Base-by-base conservation (phyloP, 2,888 invertebrate species). In the Cephus sareptanus region DNA sequence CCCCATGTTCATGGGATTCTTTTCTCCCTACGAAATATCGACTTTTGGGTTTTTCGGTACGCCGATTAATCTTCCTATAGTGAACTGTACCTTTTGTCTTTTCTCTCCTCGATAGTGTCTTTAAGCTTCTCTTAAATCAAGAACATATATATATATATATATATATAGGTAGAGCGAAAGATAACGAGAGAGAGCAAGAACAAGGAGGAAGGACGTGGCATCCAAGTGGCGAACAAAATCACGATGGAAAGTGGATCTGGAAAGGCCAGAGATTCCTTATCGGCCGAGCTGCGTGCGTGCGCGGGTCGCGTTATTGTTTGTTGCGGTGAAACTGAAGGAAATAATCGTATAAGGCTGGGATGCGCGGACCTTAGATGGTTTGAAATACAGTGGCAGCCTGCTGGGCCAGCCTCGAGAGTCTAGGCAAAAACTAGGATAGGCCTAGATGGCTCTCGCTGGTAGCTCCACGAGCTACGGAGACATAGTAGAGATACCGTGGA, bases 361-460 rank as follows among this genome's bases (percentile, higher is more conserved):
- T 81, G 79, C 77, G 79, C 83, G 83, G 82, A 82, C 89, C 89
- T 81, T 89, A 89, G 88, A 89, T 88, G 89, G 89, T 81, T 88
- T 83, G 85, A 86, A 85, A 83, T 76, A 84, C 81, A 79, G 78
- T 83, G 81, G 82, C 83, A 82, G 81, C 80, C 80, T 80, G 80
- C 75, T 76, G 73, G 78, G 75, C 77, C 73, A 34, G 70, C 71
- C 79, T 73, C 4, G 73, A 76, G 73, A 31, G 56, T 76, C 81
- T 86, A 87, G 85, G 84, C 85, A 90, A 90, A 89, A 90, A 90
- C 89, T 89, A 88, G 89, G 88, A 90, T 89, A 86, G 87, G 85
- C 88, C 85, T 89, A 88, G 88, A 88, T 89, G 89, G 87, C 78
- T 80, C 82, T 79, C 70, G 70, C 31, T 70, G 70, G 79, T 79